Base-by-base conservation (phyloP, 2,888 invertebrate species). In the Pyrrhosoma nymphula region DNA sequence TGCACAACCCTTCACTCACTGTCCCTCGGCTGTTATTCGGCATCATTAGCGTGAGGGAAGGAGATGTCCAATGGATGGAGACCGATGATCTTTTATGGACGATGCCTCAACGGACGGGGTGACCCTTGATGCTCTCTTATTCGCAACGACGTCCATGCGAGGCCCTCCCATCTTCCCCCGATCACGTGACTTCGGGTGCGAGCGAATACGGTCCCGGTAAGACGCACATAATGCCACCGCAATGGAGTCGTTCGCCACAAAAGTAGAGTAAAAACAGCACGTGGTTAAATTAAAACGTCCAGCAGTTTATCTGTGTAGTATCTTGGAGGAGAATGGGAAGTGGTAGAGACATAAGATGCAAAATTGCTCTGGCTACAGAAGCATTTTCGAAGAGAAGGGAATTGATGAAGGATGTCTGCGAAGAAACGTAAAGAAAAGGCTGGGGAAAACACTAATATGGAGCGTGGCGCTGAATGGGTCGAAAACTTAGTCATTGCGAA, bases 141-240 rank as follows among this genome's bases (percentile, higher is more conserved):
- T 35, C 93, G 39, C 26, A 69, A n/a, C 93, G 69, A 93, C 75
- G 47, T 69, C 69, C 69, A 18, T 39, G 63, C 63, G 35, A 6
- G 35, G 91, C 60, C 60, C 60, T 60, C 35, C 30, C 56, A 56
- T 93, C 69, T 93, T 63, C 63, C 63, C 30, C 20, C 69, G 35
- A 69, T 93, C 93, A 93, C 69, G 93, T 93, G 93, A 93, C 93
- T 30, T 0, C 0, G 93, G 63, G 23, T 23, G 26, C 63, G 30
- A 23, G 3, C 56, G 30, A 14, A 35, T 35, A 16, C 10, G 2
- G 35, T 14, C 30, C 35, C 1, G 26, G 26, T 6, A 35, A 82
- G 35, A 16, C 30, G 82, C 12, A n/a, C 35, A 35, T 35, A 18
- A 12, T 1, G 82, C n/a, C 26, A n/a, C 20, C 23, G n/a, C 69